Evolutionary conservation across 2,888 invertebrate species (phyloP).

Genomic region (Aphidius colemani): DNA sequence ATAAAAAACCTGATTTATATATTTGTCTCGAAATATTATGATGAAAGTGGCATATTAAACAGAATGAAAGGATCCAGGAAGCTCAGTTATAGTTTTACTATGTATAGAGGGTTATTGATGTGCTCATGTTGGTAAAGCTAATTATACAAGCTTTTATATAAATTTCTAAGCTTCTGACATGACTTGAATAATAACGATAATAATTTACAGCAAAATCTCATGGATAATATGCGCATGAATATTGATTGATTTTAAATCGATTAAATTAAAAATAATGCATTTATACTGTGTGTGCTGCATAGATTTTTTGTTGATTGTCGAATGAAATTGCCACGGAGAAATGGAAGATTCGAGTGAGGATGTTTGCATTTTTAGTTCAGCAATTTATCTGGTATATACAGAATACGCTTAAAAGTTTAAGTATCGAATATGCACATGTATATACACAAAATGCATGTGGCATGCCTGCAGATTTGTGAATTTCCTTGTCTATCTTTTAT

Average conservation of each 20-base stretch:
- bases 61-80: slow-evolving; percentile 6
- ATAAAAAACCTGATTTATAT: too few relatives aligned
- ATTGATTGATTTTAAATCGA: too few relatives aligned
- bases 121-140: slow-evolving; percentile 59
- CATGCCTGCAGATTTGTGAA: too few relatives aligned
- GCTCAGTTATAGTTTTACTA: slow-evolving; percentile 5
- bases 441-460: too few relatives aligned
- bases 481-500: too few relatives aligned
- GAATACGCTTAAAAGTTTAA: slow-evolving; percentile 34
- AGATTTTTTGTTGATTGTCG: too few relatives aligned
- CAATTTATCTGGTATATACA: slow-evolving; percentile 45
- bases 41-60: slow-evolving; percentile 21
- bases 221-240: slow-evolving; percentile 53
- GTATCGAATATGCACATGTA: too few relatives aligned
- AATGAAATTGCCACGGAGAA: too few relatives aligned
- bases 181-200: slow-evolving; percentile 60
- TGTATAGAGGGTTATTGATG: slow-evolving; percentile 39
- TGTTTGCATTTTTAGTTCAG: slow-evolving; percentile 57
- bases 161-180: slow-evolving; percentile 56
- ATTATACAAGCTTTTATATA: slow-evolving; percentile 60
- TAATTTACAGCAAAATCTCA: slow-evolving; percentile 58
- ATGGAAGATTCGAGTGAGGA: slow-evolving; percentile 54
- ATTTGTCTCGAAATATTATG: too few relatives aligned
- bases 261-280: too few relatives aligned
- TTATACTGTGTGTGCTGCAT: too few relatives aligned